phyloP scores from a whole-genome alignment of 2,888 invertebrate species.

The Spodoptera littoralis region DNA sequence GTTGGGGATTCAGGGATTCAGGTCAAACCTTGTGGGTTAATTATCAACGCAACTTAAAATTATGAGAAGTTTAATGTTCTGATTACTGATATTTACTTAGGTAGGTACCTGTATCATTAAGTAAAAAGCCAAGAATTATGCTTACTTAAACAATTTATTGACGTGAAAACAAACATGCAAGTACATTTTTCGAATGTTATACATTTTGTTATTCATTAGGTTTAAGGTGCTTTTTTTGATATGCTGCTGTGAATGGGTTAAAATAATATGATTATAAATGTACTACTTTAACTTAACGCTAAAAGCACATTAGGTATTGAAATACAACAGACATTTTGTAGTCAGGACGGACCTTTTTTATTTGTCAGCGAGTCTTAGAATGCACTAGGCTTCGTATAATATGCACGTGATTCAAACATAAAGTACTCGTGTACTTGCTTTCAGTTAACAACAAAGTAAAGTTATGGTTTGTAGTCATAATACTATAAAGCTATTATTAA shows the following conservation, averaged over 20 bases:
- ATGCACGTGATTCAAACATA: slow-evolving; percentile 39
- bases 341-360: slow-evolving; percentile 74
- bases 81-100: too few relatives aligned
- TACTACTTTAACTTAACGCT: slow-evolving; percentile 69
- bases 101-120: too few relatives aligned
- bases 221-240: slow-evolving; percentile 72
- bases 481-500: slow-evolving; percentile 54
- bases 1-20: too few relatives aligned
- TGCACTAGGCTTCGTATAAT: slow-evolving; percentile 63
- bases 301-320: slow-evolving; percentile 60
- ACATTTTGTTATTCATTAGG: slow-evolving; percentile 71
- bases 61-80: too few relatives aligned
- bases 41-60: too few relatives aligned
- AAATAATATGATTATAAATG: slow-evolving; percentile 66
- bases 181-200: slow-evolving; percentile 81
- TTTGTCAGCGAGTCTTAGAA: slow-evolving; percentile 48
- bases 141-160: slow-evolving; percentile 76
- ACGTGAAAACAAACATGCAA: slow-evolving; percentile 85
- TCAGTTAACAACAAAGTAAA: slow-evolving; percentile 61
- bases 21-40: too few relatives aligned
- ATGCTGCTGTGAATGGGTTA: slow-evolving; percentile 81
- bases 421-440: slow-evolving; percentile 39
- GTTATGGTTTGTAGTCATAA: slow-evolving; percentile 46
- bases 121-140: slow-evolving; percentile 51
- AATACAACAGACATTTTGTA: slow-evolving; percentile 60